These are phyloP conservation scores for Pollenia amentaria DNA, from an alignment of 2,888 invertebrate species.

Conservation along the genomic window DNA sequence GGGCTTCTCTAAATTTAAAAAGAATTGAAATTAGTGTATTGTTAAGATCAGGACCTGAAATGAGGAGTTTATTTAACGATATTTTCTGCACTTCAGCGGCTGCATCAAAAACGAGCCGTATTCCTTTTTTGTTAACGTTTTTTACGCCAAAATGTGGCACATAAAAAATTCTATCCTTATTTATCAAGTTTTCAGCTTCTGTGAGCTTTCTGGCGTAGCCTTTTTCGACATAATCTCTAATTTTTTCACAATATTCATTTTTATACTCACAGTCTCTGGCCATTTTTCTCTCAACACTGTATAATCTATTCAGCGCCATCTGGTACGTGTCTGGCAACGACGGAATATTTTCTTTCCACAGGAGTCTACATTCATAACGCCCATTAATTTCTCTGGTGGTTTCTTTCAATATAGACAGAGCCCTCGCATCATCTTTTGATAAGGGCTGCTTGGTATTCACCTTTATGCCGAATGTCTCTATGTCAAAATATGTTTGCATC, in stretches of 20 bases:
- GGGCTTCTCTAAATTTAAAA: slow-evolving; percentile 77
- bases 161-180: slow-evolving; percentile 22
- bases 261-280: slow-evolving; percentile 34
- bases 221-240: slow-evolving; percentile 48
- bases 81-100: slow-evolving; percentile 75
- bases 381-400: slow-evolving; percentile 15
- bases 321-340: slow-evolving; percentile 61
- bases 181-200: background rate
- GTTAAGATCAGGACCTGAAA: slow-evolving; percentile 77
- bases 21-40: slow-evolving; percentile 76
- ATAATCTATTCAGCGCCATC: background rate
- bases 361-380: slow-evolving; percentile 62
- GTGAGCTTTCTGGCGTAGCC: slow-evolving; percentile 41
- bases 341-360: slow-evolving; percentile 50
- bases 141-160: slow-evolving; percentile 61
- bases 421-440: slow-evolving; percentile 21
- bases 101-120: slow-evolving; percentile 79
- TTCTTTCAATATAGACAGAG: slow-evolving; percentile 18
- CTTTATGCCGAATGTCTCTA: background rate
- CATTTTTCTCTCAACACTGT: background rate
- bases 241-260: slow-evolving; percentile 49
- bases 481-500: slow-evolving; percentile 20
- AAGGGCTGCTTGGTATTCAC: background rate
- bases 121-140: slow-evolving; percentile 17
- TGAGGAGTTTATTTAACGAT: slow-evolving; percentile 76